Evolutionary conservation across 2,888 invertebrate species (phyloP).

Genomic region (Harmothoe impar): DNA sequence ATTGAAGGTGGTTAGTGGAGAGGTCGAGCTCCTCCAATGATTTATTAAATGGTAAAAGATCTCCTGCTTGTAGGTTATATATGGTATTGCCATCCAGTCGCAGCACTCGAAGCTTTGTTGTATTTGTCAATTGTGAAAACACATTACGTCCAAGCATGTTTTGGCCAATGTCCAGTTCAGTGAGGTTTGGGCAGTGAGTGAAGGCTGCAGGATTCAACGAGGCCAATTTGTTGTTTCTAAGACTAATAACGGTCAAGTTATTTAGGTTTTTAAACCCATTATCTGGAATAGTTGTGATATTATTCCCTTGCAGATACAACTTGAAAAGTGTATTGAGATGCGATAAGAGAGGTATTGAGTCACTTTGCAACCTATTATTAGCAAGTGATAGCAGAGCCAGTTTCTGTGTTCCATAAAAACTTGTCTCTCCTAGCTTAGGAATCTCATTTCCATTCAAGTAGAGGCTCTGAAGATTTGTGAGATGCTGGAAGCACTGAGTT

Average conservation of each 20-base stretch:
- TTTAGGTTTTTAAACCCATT: conserved; percentile 56
- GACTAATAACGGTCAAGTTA: conserved; percentile 64
- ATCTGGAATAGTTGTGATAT: conserved; percentile 48
- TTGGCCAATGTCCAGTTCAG: conserved; percentile 65
- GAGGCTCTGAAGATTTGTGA: conserved; percentile 57
- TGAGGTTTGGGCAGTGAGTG: conserved; percentile 59
- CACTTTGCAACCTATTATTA: conserved; percentile 56
- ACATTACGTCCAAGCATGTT: conserved; percentile 51
- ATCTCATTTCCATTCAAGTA: conserved; percentile 63
- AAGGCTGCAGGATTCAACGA: conserved; percentile 39
- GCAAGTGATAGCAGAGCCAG: conserved; percentile 64
- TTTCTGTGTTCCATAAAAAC: conserved; percentile 52
- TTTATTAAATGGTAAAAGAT: conserved; percentile 11
- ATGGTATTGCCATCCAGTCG: conserved; percentile 62
- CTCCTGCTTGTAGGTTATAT: neutral
- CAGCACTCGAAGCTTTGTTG: conserved; percentile 33
- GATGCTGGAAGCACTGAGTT: conserved; percentile 55
- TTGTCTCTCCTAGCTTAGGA: conserved; percentile 26
- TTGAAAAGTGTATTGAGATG: conserved; percentile 46
- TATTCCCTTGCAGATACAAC: conserved; percentile 64
- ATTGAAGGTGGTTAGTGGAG: conserved; percentile 20
- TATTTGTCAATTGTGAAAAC: conserved; percentile 52
- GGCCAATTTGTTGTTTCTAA: conserved; percentile 62
- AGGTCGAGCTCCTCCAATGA: conserved; percentile 61
- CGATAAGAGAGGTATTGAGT: conserved; percentile 53